These are phyloP conservation scores for Acronicta alni DNA, from an alignment of 2,888 invertebrate species.

Conservation along the genomic window DNA sequence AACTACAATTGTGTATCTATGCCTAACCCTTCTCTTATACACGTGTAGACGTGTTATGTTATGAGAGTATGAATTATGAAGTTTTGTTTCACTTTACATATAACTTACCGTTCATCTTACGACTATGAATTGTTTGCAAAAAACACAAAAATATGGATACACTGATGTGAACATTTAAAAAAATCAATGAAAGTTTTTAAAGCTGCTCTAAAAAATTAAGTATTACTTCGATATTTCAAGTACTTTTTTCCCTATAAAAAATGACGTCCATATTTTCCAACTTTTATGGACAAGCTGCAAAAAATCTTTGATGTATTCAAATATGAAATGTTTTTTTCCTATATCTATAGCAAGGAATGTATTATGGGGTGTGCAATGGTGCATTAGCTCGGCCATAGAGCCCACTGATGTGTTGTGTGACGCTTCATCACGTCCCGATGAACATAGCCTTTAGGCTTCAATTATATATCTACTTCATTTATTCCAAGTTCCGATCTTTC, in stretches of 20 bases:
- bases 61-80: too few species aligned
- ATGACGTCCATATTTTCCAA: not conserved
- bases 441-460: conserved; percentile 71
- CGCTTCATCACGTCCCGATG: conserved; percentile 72
- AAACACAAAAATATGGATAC: too few species aligned
- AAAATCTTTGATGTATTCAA: conserved; percentile 46
- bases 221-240: not conserved
- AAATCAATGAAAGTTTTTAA: too few species aligned
- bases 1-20: too few species aligned
- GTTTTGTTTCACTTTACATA: too few species aligned
- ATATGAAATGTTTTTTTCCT: conserved; percentile 39
- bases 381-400: conserved; percentile 67
- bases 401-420: conserved; percentile 71
- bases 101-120: too few species aligned
- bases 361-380: conserved; percentile 75
- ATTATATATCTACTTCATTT: conserved; percentile 56
- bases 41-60: too few species aligned
- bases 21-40: too few species aligned
- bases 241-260: not conserved
- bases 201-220: too few species aligned
- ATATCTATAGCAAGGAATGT: conserved; percentile 13
- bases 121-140: too few species aligned
- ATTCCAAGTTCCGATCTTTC: conserved; percentile 41
- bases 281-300: conserved; percentile 2
- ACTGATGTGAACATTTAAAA: too few species aligned